Evolutionary conservation across 2,113 vertebrate genomes (phyloP).

Genomic region (Petromus typicus): DNA sequence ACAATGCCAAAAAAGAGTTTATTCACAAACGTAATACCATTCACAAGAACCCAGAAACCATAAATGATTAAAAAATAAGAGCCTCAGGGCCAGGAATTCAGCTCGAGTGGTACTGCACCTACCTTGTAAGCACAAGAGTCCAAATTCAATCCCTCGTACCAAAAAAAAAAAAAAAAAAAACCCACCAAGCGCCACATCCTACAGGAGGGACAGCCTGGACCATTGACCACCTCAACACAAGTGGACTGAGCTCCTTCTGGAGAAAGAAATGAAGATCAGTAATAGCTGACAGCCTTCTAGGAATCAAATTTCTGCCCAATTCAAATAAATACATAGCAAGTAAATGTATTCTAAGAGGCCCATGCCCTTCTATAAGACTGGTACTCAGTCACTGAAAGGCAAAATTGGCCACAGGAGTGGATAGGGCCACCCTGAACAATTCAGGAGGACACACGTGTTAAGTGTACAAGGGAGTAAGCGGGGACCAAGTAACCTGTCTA

Average conservation of each 20-base stretch:
- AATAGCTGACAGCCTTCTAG: not conserved
- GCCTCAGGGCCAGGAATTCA: no score
- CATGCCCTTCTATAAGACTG: accelerated
- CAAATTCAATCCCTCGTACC: no score
- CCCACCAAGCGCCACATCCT: no score
- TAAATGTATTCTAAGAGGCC: not conserved
- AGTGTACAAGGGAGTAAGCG: not conserved
- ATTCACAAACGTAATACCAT: not conserved
- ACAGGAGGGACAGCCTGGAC: not conserved
- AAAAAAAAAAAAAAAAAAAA: no score
- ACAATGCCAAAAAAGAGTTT: not conserved
- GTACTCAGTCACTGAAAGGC: not conserved
- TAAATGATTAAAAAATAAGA: no score
- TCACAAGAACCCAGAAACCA: not conserved
- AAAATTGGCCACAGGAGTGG: not conserved
- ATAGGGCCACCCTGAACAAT: not conserved
- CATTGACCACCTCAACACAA: accelerated
- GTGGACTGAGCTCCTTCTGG: not conserved
- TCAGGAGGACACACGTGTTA: not conserved
- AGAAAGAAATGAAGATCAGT: not conserved
- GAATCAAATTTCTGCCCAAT: not conserved
- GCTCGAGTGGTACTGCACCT: no score
- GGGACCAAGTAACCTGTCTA: accelerated
- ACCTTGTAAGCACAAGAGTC: no score
- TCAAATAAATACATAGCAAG: not conserved